A percentile compares a stretch with the other conserved stretches of the same genome.
These are phyloP conservation scores for Bubo blakistoni DNA, from an alignment of 2,113 vertebrate genomes.

Conservation along the genomic window DNA sequence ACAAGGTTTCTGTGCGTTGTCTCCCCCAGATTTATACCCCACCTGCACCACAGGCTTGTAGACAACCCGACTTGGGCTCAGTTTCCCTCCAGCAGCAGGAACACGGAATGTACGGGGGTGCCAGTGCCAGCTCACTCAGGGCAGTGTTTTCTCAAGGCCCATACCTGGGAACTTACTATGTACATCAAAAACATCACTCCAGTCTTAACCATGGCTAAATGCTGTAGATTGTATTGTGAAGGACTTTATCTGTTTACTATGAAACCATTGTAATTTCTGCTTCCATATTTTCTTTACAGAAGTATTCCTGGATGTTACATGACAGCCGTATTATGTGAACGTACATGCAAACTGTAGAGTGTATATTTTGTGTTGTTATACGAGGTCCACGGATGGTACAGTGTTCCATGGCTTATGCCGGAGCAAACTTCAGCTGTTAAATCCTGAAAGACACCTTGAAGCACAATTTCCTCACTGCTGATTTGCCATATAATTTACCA, in stretches of 20 bases:
- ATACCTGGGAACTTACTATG: constrained; percentile 27
- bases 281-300: constrained; percentile 71
- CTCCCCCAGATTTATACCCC: not conserved
- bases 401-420: constrained; percentile 47
- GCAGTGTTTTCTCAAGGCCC: constrained; percentile 32
- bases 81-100: constrained; percentile 68
- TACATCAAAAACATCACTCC: constrained; percentile 49
- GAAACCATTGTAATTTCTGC: constrained; percentile 68
- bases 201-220: constrained; percentile 71
- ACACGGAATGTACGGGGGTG: constrained; percentile 40
- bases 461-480: constrained; percentile 74
- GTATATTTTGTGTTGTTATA: constrained; percentile 71
- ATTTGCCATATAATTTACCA: constrained; percentile 55
- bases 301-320: constrained; percentile 67
- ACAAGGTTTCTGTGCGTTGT: not conserved
- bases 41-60: constrained; percentile 28
- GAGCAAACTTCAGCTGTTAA: constrained; percentile 65
- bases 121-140: constrained; percentile 53
- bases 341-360: constrained; percentile 73
- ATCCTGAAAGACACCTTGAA: constrained; percentile 70
- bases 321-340: constrained; percentile 62
- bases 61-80: constrained; percentile 22
- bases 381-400: constrained; percentile 46
- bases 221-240: constrained; percentile 66
- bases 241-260: constrained; percentile 61